These are phyloP conservation scores for Thermophis baileyi DNA, from an alignment of 2,113 vertebrate species.

Conservation along the genomic window DNA sequence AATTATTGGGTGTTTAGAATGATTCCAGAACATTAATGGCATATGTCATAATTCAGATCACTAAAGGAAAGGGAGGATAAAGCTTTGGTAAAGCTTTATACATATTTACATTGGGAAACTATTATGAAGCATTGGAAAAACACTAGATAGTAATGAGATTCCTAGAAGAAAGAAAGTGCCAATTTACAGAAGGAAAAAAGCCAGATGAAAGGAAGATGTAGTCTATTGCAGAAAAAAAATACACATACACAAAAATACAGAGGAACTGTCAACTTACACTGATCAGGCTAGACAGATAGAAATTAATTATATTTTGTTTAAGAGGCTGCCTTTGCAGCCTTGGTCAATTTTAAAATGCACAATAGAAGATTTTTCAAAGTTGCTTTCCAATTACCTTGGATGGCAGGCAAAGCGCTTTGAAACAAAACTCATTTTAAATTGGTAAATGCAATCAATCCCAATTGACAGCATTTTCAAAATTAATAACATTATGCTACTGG, in stretches of 20 bases:
- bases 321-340: constrained; percentile 61
- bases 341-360: constrained; percentile 71
- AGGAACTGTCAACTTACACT: constrained; percentile 63
- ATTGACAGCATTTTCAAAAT: constrained; percentile 67
- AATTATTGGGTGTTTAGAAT: constrained; percentile 38
- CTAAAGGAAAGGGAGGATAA: constrained; percentile 53
- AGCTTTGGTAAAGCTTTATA: constrained; percentile 46
- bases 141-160: constrained; percentile 65
- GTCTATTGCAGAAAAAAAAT: constrained; percentile 55
- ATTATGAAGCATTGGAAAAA: constrained; percentile 59
- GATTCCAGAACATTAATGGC: constrained; percentile 57
- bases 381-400: constrained; percentile 70
- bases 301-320: constrained; percentile 77
- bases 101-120: constrained; percentile 54
- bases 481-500: constrained; percentile 51
- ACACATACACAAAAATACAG: constrained; percentile 56
- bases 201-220: constrained; percentile 62
- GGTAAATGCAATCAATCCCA: constrained; percentile 63
- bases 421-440: constrained; percentile 70
- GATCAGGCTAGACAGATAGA: constrained; percentile 71
- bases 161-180: constrained; percentile 69
- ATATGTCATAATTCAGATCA: constrained; percentile 51
- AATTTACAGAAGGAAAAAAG: constrained; percentile 63
- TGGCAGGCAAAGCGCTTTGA: constrained; percentile 64
- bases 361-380: constrained; percentile 71